Evolutionary conservation across 1,140 invertebrate species (phyloP).

Genomic region (Papilio polytes): DNA sequence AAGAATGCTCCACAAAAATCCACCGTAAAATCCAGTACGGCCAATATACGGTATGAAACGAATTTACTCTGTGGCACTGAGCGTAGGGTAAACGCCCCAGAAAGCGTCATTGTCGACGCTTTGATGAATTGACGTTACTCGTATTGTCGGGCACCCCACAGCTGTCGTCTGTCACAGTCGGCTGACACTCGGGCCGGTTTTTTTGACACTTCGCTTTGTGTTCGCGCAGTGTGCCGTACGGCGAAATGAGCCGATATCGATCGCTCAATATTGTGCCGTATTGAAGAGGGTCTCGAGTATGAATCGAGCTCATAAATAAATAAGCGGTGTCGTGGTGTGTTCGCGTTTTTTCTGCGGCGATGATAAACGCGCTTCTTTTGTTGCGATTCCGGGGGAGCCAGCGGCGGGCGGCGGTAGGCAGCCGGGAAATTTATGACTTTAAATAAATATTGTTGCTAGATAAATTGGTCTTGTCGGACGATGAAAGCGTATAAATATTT

Average conservation of each 20-base stretch:
- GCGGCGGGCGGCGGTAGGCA: conserved; percentile 66
- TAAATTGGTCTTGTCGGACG: conserved; percentile 54
- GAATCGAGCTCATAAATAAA: conserved; percentile 82
- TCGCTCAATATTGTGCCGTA: conserved; percentile 71
- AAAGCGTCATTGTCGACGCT: conserved; percentile 61
- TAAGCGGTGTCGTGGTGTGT: conserved; percentile 78
- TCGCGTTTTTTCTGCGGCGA: conserved; percentile 65
- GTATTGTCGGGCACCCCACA: conserved; percentile 73
- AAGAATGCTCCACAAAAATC: conserved; percentile 42
- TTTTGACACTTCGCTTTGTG: conserved; percentile 75
- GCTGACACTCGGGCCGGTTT: conserved; percentile 76
- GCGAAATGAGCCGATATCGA: conserved; percentile 79
- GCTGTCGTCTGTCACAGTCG: conserved; percentile 78
- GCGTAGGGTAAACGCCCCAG: conserved; percentile 66
- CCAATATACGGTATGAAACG: conserved; percentile 38
- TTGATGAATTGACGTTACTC: conserved; percentile 74
- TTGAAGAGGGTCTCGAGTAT: conserved; percentile 69
- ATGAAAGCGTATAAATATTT: conserved; percentile 51
- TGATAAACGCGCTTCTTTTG: conserved; percentile 72
- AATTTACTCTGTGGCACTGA: conserved; percentile 55
- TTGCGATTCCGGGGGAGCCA: conserved; percentile 65
- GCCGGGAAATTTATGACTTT: conserved; percentile 64
- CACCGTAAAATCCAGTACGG: conserved; percentile 43
- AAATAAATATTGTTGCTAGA: conserved; percentile 63
- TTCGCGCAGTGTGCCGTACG: conserved; percentile 63